phyloP scores from a whole-genome alignment of 2,888 invertebrate genomes.

The Griposia aprilina region DNA sequence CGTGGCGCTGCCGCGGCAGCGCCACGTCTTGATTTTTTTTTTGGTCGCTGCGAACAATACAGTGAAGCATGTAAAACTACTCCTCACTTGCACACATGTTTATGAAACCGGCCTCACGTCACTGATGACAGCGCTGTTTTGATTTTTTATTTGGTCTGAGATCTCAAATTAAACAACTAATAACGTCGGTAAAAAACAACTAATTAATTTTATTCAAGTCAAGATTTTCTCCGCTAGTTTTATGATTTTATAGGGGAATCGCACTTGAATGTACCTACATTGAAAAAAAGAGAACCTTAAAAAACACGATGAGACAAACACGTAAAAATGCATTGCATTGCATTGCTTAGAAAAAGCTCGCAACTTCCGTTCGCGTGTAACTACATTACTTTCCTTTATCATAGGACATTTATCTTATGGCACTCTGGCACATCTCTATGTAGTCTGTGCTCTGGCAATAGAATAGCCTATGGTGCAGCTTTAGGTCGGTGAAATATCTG shows the following conservation, averaged over 20 bases:
- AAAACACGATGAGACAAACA: neutral
- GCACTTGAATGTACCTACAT: neutral
- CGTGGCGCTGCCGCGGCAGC: no score
- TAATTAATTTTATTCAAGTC: neutral
- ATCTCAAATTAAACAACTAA: no score
- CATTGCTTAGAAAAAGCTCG: neutral
- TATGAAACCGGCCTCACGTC: no score
- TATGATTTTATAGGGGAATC: neutral
- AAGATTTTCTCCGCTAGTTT: neutral
- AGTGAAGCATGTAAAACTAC: no score
- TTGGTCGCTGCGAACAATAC: no score
- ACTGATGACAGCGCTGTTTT: no score
- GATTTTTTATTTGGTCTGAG: no score
- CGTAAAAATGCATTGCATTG: neutral
- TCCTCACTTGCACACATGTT: no score
- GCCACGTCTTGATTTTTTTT: no score
- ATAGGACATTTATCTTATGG: neutral
- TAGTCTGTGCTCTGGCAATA: neutral
- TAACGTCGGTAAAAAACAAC: neutral
- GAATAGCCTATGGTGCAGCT: neutral
- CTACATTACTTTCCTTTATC: neutral
- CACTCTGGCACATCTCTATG: no score
- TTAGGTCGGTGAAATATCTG: neutral
- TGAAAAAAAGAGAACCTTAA: neutral
- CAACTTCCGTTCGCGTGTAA: neutral